A percentile compares a stretch with the other conserved stretches of the same genome.
Conservation (phyloP, 2,113 vertebrate genomes). For the Phalacrocorax pelagicus region DNA sequence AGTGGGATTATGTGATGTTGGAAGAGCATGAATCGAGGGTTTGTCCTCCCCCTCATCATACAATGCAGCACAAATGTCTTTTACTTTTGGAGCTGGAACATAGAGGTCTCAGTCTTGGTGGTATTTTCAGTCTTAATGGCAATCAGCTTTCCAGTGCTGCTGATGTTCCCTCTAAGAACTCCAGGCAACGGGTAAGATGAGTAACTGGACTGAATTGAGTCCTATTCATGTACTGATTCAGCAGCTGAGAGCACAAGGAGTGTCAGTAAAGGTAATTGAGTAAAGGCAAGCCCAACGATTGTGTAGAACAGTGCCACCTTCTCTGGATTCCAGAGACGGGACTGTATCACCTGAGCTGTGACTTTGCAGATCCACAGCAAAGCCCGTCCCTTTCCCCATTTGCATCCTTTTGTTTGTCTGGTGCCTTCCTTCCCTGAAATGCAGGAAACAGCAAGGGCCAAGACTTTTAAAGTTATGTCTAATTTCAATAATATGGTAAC, state of each 20-base stretch:
- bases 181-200: neutral
- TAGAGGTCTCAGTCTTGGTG: neutral
- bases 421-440: neutral
- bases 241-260: neutral
- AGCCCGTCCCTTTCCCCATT: neutral
- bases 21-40: neutral
- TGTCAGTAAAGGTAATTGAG: neutral
- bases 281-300: neutral
- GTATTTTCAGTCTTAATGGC: neutral
- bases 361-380: neutral
- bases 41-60: neutral
- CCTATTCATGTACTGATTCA: neutral
- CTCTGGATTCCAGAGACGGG: neutral
- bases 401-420: neutral
- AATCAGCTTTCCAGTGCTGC: neutral
- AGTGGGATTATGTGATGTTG: neutral
- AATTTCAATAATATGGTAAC: neutral
- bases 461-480: neutral
- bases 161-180: neutral
- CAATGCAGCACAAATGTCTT: neutral
- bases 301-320: neutral
- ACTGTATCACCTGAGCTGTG: neutral
- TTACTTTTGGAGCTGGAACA: neutral
- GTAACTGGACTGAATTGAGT: neutral
- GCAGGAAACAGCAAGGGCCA: neutral